Base-by-base conservation (phyloP, 2,888 invertebrate species). In the Syrphus vitripennis region DNA sequence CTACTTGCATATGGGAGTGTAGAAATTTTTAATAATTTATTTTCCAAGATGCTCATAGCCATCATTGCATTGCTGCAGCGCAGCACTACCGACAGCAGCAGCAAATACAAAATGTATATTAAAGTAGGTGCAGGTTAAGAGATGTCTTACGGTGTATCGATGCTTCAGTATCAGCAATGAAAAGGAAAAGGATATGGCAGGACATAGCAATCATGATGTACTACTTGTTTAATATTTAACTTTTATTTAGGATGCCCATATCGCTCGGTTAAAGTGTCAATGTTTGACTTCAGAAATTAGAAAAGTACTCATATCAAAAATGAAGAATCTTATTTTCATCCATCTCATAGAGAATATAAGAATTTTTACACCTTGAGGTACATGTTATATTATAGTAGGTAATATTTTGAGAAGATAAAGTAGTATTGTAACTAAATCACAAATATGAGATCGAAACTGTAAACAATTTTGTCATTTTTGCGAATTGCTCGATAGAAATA, bases 11-110 rank as follows among this genome's bases (percentile, higher is more conserved):
- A 69, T n/a, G 21, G 10, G 65, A 71, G 71, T 84, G 76, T 53
- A 53, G 75, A 42, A 53, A 45, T 59, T 75, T 76, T 84, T 65
- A 83, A 84, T 84, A 84, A 80, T 84, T 76, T 84, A 80, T 80
- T 37, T 45, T 53, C 29, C 53, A 59, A 80, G 70, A 75, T 83
- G 70, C 65, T 75, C 65, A 57, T 37, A 45, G 31, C 6, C 19
- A 14, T 26, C 37, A 24, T n/a, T 24, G n/a, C n/a, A n/a, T 19
- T 69, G 19, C 24, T 63, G 53, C 70, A 45, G 34, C 16, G n/a
- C 37, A 19, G n/a, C 6, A 50, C 10, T 53, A 19, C 3, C 42
- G 12, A 0, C 4, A 9, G 16, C n/a, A n/a, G n/a, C 21, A 40
- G 9, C n/a, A 42, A n/a, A 24, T 24, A 16, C 1, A 48, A 21